Percentiles rank a stretch among this genome's conserved stretches.
These are phyloP conservation scores for Cryptus armator DNA, from an alignment of 2,888 invertebrate genomes.

Conservation along the genomic window DNA sequence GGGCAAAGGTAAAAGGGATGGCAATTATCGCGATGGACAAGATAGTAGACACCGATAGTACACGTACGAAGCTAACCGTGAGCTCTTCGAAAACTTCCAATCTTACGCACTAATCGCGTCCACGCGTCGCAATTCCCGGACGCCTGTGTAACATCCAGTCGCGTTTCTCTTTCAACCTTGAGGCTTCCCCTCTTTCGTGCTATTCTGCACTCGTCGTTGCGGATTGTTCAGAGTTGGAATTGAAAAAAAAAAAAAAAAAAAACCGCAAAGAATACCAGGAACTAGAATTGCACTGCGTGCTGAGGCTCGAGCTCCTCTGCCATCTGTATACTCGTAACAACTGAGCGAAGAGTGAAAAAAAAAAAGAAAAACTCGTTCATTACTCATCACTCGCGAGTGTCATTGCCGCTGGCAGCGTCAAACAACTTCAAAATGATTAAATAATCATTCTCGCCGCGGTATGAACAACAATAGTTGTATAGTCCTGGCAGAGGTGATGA, in stretches of 20 bases:
- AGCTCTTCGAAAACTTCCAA: background rate
- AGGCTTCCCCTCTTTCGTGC: slow-evolving; percentile 25
- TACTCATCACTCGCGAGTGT: slow-evolving; percentile 43
- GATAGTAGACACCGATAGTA: slow-evolving; percentile 55
- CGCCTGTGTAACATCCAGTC: slow-evolving; percentile 21
- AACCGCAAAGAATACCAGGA: slow-evolving; percentile 50
- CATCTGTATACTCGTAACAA: slow-evolving; percentile 32
- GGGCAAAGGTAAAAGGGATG: slow-evolving; percentile 9
- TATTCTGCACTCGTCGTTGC: slow-evolving; percentile 18
- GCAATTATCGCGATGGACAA: slow-evolving; percentile 43
- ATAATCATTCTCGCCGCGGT: background rate
- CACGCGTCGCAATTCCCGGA: slow-evolving; percentile 10
- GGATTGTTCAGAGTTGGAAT: slow-evolving; percentile 43
- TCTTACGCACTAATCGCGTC: slow-evolving; percentile 20
- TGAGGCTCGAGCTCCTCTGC: slow-evolving; percentile 27
- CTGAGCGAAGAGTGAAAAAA: background rate
- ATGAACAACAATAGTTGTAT: background rate
- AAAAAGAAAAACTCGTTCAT: slow-evolving; percentile 33
- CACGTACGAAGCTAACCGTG: slow-evolving; percentile 7
- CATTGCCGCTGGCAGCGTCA: slow-evolving; percentile 34
- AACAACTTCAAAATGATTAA: slow-evolving; percentile 1
- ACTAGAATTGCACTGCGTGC: slow-evolving; percentile 43
- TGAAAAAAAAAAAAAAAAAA: slow-evolving; percentile 17
- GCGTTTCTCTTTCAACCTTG: slow-evolving; percentile 66
- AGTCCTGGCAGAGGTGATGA: background rate